These are phyloP conservation scores for Pogona vitticeps DNA, from an alignment of 2,113 vertebrate species.

Conservation along the genomic window DNA sequence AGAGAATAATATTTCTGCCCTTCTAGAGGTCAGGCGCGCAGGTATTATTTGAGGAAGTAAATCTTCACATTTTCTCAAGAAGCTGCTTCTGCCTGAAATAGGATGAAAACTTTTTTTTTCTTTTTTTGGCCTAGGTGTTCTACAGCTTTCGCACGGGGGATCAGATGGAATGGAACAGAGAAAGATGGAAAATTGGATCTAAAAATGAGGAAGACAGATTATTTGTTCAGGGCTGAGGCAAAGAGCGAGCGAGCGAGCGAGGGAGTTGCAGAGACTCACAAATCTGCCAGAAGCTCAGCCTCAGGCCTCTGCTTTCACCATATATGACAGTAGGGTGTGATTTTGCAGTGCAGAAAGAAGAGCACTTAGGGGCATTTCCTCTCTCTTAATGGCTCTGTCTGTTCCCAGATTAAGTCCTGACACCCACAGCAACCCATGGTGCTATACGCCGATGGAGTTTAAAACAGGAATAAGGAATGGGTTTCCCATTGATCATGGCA, in stretches of 20 bases:
- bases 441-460: no score
- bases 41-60: neutral
- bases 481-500: no score
- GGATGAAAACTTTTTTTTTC: neutral
- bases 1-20: neutral
- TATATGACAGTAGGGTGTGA: neutral
- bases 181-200: neutral
- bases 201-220: neutral
- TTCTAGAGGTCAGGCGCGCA: neutral
- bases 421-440: no score
- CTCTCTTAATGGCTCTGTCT: neutral
- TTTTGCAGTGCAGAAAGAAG: neutral
- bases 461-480: no score
- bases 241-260: neutral
- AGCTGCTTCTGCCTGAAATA: neutral
- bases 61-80: neutral
- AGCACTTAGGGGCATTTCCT: neutral
- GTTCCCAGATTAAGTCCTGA: neutral
- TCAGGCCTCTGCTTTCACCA: neutral
- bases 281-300: neutral
- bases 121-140: neutral
- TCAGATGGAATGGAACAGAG: neutral
- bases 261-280: neutral
- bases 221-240: no score
- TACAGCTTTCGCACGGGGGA: no score